Evolutionary conservation across 2,113 vertebrate species (phyloP).

Genomic region (Herpetotheres cachinnans): DNA sequence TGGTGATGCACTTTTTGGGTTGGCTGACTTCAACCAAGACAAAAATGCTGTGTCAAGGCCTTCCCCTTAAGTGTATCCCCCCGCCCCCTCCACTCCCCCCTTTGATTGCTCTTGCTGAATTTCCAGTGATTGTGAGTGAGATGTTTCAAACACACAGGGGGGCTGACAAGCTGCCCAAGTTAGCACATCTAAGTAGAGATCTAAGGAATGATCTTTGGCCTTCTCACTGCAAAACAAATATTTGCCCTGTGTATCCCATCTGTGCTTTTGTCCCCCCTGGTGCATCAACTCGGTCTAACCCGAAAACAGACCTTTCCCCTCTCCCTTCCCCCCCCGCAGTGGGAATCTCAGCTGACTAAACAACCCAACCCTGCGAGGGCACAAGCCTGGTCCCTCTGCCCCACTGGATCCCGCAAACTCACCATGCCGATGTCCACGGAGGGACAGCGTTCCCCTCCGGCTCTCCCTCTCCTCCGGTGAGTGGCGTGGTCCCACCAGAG

Average conservation of each 20-base stretch:
- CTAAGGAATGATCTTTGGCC: background rate
- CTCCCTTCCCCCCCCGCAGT: background rate
- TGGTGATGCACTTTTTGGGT: background rate
- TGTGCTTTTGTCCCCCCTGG: rapidly evolving
- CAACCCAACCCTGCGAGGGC: rapidly evolving
- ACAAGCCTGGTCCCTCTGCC: too few relatives aligned
- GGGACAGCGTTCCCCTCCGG: rapidly evolving
- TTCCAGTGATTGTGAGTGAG: background rate
- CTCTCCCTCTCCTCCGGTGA: background rate
- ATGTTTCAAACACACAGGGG: background rate
- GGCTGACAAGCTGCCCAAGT: background rate
- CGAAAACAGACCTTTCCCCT: background rate
- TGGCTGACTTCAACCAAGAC: background rate
- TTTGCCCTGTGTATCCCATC: background rate
- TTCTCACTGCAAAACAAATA: background rate
- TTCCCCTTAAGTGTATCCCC: background rate
- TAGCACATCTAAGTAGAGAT: background rate
- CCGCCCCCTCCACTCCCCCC: too few relatives aligned
- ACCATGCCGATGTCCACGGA: rapidly evolving
- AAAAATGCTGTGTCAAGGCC: background rate
- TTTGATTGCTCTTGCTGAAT: background rate
- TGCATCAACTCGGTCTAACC: background rate
- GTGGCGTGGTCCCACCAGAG: background rate
- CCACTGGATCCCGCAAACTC: rapidly evolving
- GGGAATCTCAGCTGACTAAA: background rate